Evolutionary conservation across 2,888 invertebrate species (phyloP), one percentile per base, ranked within the genome.

Genomic region (Drosophila pseudotakahashii): DNA sequence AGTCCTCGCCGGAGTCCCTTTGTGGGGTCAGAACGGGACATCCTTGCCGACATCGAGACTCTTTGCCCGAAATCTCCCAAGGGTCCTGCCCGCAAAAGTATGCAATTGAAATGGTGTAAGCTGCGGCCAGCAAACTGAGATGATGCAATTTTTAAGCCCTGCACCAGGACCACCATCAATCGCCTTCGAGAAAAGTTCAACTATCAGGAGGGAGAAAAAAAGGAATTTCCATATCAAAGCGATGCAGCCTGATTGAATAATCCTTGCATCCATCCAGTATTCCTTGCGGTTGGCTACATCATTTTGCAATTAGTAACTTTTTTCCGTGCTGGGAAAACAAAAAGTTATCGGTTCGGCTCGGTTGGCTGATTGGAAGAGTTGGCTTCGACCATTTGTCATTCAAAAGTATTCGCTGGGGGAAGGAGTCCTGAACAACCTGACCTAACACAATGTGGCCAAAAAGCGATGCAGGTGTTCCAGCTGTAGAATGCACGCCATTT

Each of bases 391-490:
- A 57, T 61, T 57, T 61, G 58, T 39, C 19, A 50, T 41, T 37
- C 39, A 13, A 34, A 48, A 13, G 3, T 48, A 6, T 13, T 2
- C 52, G 39, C 13, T n/a, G 50, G 7, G 48, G 37, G 6, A 32
- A 19, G n/a, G 19, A 37, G 14, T 2, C 5, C 26, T 2, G 26
- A 11, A 10, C 39, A 70, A 76, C 73, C 76, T 86, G 81, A 81
- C 70, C 79, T 83, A 54, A 55, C 76, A 54, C 58, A 78, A 76
- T 70, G 30, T 16, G 69, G 53, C 58, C 41, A 44, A 48, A 48
- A 36, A 10, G 11, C 42, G 42, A 19, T 44, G 39, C 52, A 54
- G 51, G 52, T 44, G 34, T 34, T 34, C 48, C 50, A 50, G 37
- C 16, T 26, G 0, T 55, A 7, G 6, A 11, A 51, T 59, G 42